Conservation (phyloP, 2,888 invertebrate genomes). For the Xestia sexstrigata region DNA sequence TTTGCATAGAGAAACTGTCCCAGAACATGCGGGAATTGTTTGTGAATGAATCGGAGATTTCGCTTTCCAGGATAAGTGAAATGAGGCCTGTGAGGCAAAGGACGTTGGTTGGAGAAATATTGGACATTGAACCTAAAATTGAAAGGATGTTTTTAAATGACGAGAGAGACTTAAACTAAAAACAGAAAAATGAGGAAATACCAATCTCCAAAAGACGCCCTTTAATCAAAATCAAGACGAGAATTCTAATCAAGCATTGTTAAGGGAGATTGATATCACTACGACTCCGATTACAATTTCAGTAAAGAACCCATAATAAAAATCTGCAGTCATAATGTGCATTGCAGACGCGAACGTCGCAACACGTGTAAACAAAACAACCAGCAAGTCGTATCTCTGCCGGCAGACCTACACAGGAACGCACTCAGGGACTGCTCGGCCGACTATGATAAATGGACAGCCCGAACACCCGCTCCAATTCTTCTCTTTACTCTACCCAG, state of each 20-base stretch:
- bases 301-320: slow-evolving; percentile 59
- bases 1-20: slow-evolving; percentile 61
- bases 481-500: slow-evolving; percentile 78
- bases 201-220: background rate
- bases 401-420: slow-evolving; percentile 83
- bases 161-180: background rate
- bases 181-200: background rate
- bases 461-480: slow-evolving; percentile 77
- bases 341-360: slow-evolving; percentile 72
- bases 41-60: slow-evolving; percentile 41
- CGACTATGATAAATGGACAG: slow-evolving; percentile 87
- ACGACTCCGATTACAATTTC: slow-evolving; percentile 46
- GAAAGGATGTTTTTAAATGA: background rate
- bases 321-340: slow-evolving; percentile 68
- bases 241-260: slow-evolving; percentile 12
- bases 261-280: slow-evolving; percentile 47
- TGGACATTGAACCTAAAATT: background rate
- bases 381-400: slow-evolving; percentile 72
- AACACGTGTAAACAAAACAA: slow-evolving; percentile 84
- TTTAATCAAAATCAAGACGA: slow-evolving; percentile 15
- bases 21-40: slow-evolving; percentile 41
- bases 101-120: background rate
- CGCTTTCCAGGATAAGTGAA: slow-evolving; percentile 37
- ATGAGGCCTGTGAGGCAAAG: slow-evolving; percentile 16
- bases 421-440: slow-evolving; percentile 83